Evolutionary conservation across 2,888 invertebrate species (phyloP).

Genomic region (Cephus nigrinus): DNA sequence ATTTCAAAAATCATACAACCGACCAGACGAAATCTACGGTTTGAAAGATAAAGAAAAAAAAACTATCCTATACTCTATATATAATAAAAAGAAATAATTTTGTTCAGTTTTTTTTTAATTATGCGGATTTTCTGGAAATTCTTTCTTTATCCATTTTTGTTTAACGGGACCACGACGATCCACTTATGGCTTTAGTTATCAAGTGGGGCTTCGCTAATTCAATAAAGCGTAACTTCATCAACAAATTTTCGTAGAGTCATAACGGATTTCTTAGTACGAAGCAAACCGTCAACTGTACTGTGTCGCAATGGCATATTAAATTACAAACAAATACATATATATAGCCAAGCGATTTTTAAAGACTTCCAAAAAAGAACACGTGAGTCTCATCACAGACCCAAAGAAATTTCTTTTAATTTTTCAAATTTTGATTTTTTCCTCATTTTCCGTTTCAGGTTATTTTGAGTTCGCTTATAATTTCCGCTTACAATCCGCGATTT

Average conservation of each 20-base stretch:
- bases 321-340: neutral
- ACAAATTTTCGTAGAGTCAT: slow-evolving; percentile 50
- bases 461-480: slow-evolving; percentile 42
- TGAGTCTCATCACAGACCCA: neutral
- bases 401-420: neutral
- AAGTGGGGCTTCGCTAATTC: slow-evolving; percentile 59
- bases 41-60: neutral
- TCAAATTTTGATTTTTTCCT: slow-evolving; percentile 25
- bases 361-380: neutral
- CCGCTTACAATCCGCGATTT: slow-evolving; percentile 22
- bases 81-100: neutral
- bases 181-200: slow-evolving; percentile 49
- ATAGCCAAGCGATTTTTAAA: neutral
- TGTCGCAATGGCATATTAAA: neutral
- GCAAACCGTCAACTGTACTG: neutral
- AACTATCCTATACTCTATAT: too few relatives aligned
- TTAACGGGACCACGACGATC: slow-evolving; percentile 50
- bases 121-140: neutral
- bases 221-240: slow-evolving; percentile 58
- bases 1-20: neutral
- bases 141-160: slow-evolving; percentile 31
- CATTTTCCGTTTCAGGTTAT: slow-evolving; percentile 43
- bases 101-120: neutral
- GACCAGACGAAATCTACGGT: neutral
- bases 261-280: slow-evolving; percentile 44